Evolutionary conservation across 37 sponge, comb jelly and placozoan genomes (phyloP).

Genomic region (Beroe ovata): DNA sequence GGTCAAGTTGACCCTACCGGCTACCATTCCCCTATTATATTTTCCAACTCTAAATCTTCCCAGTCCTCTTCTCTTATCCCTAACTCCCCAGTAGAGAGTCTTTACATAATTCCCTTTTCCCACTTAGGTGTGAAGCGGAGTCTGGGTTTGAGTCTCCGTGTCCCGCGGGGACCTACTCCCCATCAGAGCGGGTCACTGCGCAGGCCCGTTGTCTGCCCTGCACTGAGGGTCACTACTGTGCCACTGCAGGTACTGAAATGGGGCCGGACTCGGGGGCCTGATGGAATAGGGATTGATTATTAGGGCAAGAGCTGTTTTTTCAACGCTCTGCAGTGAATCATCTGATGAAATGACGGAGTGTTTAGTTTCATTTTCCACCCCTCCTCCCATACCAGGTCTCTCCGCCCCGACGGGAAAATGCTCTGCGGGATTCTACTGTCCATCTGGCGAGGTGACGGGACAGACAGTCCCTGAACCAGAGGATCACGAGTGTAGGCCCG

Average conservation of each 20-base stretch:
- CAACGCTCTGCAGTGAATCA: no score
- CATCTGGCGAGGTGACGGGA: background rate
- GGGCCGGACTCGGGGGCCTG: no score
- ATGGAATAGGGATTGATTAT: no score
- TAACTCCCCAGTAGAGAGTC: no score
- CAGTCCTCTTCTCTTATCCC: no score
- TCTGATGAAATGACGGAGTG: no score
- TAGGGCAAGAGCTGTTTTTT: no score
- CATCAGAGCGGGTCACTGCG: background rate
- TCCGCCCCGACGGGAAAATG: constrained; percentile 34
- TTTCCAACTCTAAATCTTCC: no score
- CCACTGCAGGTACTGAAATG: constrained; percentile 63
- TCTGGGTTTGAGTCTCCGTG: constrained; percentile 22
- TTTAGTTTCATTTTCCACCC: no score
- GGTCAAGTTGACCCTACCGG: no score
- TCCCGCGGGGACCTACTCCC: constrained; percentile 67
- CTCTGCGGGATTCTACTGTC: constrained; percentile 69
- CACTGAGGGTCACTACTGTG: constrained; percentile 66
- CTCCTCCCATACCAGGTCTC: constrained; percentile 56
- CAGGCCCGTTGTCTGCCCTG: constrained; percentile 47
- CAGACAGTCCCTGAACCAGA: constrained; percentile 26
- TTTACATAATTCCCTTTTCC: background rate
- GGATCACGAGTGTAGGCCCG: constrained; percentile 8
- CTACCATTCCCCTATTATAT: no score
- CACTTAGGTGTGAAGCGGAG: background rate